A percentile compares a stretch with the other conserved stretches of the same genome.
Conservation (phyloP, 2,113 vertebrate species). For the Archilochus colubris region DNA sequence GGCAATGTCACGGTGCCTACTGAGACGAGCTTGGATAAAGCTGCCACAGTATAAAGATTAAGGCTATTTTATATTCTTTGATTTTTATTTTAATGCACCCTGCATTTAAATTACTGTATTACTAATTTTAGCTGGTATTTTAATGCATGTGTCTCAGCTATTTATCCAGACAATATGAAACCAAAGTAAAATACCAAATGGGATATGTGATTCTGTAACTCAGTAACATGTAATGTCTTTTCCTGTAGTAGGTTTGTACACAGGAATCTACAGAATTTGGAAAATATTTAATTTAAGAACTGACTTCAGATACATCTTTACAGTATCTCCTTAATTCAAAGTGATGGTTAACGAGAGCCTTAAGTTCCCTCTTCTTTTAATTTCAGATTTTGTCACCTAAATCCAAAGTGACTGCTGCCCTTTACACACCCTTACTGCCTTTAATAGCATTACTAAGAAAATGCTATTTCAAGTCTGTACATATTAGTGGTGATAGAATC, state of each 20-base stretch:
- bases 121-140: constrained; percentile 51
- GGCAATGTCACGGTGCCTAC: constrained; percentile 36
- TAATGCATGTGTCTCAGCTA: constrained; percentile 11
- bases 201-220: background rate
- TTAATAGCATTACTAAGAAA: background rate
- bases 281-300: background rate
- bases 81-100: constrained; percentile 63
- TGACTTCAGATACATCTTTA: background rate
- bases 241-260: background rate
- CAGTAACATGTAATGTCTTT: background rate
- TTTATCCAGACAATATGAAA: constrained; percentile 39
- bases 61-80: constrained; percentile 68
- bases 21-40: constrained; percentile 39
- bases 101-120: constrained; percentile 57
- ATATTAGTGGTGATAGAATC: background rate
- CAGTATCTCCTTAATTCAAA: background rate
- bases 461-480: background rate
- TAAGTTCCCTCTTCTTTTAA: background rate
- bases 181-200: background rate
- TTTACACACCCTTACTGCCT: background rate
- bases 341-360: background rate
- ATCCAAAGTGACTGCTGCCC: background rate
- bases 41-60: constrained; percentile 46
- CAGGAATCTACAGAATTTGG: background rate
- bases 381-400: background rate